Evolutionary conservation across 2,797 vertebrate genomes (phyloP), one percentile per base, ranked within the genome.

Genomic region (Salmo trutta): DNA sequence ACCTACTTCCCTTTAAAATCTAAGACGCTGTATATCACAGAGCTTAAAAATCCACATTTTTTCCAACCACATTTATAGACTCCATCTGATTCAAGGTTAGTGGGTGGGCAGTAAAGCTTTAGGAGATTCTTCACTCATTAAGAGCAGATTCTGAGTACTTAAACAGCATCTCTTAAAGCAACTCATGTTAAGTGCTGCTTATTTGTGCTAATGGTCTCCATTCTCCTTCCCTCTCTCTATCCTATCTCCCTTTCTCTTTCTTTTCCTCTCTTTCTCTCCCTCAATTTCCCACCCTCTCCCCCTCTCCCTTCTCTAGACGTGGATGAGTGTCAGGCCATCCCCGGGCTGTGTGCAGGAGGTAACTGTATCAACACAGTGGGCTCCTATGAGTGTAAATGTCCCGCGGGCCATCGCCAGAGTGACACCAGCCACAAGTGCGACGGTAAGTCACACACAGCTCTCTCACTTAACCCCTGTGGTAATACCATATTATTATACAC

Each of bases 341-440:
- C 98, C 0, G 96, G 97, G 0, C 91, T 99, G 70, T 99, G 98
- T 73, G 94, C 97, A 1, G 98, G 98, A 19, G 98, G 98, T 0
- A 99, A 95, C 79, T 99, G 98, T 89, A 95, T 99, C 92, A 99
- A 99, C 90, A 99, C 97, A 0, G 98, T 99, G 75, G 98, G 98
- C 21, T 99, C 98, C 1, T 99, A 99, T 0, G 98, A 99, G 87
- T 99, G 98, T 86, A 98, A 97, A 85, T 99, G 98, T 77, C 98
- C 98, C 0, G 97, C 97, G 0, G 98, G 98, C 52, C 98, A 99
- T 91, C 95, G 94, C 47, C 97, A 99, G 93, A 98, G 97, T 0
- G 98, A 99, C 88, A 96, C 93, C 75, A 97, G 88, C 88, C 98
- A 99, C 89, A 97, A 99, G 82, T 99, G 98, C 84, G 97, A 99